phyloP scores from a whole-genome alignment of 2,113 vertebrate genomes.

The Coptodon bakossiorum region DNA sequence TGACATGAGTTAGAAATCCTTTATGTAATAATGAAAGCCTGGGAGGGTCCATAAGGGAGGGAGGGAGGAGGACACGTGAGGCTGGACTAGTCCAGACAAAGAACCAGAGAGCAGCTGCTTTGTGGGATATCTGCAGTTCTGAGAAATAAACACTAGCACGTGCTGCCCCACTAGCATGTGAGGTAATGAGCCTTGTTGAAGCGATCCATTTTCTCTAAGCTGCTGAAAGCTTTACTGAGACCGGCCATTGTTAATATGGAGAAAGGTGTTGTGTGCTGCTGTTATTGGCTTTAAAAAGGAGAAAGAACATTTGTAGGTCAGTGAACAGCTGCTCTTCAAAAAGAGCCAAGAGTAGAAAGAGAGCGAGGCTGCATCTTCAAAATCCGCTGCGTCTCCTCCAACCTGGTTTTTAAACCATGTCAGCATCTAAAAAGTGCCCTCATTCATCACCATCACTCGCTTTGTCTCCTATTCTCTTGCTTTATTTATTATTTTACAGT shows the following conservation, averaged over 20 bases:
- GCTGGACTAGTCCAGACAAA: constrained; percentile 32
- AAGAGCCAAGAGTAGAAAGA: background rate
- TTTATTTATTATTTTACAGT: background rate
- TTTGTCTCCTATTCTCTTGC: background rate
- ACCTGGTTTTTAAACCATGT: constrained; percentile 6
- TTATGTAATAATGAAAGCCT: constrained; percentile 38
- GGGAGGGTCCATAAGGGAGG: background rate
- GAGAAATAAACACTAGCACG: background rate
- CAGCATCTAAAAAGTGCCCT: background rate
- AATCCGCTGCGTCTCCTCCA: background rate
- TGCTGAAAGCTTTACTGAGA: constrained; percentile 3
- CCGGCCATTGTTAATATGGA: background rate
- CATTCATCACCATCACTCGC: background rate
- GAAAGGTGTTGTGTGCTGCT: background rate
- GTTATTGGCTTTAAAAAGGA: background rate
- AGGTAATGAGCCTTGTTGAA: background rate
- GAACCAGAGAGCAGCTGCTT: background rate
- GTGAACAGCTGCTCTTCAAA: background rate
- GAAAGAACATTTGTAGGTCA: constrained; percentile 11
- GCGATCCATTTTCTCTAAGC: background rate
- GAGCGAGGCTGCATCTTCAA: background rate
- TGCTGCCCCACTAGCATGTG: background rate
- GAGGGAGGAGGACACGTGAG: constrained; percentile 51
- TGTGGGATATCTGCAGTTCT: background rate
- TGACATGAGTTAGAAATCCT: background rate